Base-by-base conservation (phyloP, 2,888 invertebrate genomes). In the Diarsia dahlii region DNA sequence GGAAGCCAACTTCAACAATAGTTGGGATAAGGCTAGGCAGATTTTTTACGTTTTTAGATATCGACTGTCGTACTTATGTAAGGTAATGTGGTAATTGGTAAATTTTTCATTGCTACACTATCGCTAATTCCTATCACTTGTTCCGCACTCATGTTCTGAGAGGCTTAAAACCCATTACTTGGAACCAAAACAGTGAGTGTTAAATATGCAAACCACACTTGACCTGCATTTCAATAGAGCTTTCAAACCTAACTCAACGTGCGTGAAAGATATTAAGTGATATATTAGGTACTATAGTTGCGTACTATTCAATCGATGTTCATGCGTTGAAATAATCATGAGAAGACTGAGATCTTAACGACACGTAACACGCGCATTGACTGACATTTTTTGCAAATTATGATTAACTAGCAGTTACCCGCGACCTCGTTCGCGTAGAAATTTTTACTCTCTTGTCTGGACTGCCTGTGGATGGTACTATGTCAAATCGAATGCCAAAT, bases 191-290 rank as follows among this genome's bases (percentile, higher is more conserved):
- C 89, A 89, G 87, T 89, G 88, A 83, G 84, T 86, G 86, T 91
- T 90, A 91, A 92, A 92, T 90, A 92, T 92, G 90, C 90, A 91
- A 92, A 92, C 90, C 89, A 87, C 88, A 91, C 88, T 90, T 88
- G 90, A 89, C 89, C 92, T 90, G 90, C 89, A 90, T 91, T 91
- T 91, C 80, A 84, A 84, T 85, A 65, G 65, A 71, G 63, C 84
- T 80, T 71, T 75, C 86, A 76, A 75, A 80, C 80, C 85, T 82
- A 45, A 74, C 80, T 85, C 80, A 82, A 76, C 50, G 52, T 71
- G 73, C 50, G 50, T 73, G 75, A 82, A 75, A 69, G 13, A 73
- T 79, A 76, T 78, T 82, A 76, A 84, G 76, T 68, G 58, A 67
- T 39, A n/a, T n/a, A n/a, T n/a, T n/a, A n/a, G n/a, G n/a, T n/a